phyloP scores from a whole-genome alignment of 2,888 invertebrate species.

The Hedya salicella region DNA sequence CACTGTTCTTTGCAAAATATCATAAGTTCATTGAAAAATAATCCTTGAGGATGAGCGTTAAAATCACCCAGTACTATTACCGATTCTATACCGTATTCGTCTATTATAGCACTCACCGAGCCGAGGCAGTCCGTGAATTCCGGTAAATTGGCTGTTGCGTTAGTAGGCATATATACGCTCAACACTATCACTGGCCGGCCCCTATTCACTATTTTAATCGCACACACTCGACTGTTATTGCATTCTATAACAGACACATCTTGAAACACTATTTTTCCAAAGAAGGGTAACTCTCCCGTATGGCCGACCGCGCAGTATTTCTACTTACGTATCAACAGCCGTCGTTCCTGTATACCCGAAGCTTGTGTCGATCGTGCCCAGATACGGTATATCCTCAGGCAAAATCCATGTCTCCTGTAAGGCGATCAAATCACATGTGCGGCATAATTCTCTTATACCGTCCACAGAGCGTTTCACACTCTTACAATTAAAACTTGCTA shows the following conservation, averaged over 20 bases:
- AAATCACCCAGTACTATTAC: too few relatives aligned
- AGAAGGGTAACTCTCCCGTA: neutral
- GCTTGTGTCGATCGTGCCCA: neutral
- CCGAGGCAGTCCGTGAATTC: too few relatives aligned
- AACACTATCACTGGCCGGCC: too few relatives aligned
- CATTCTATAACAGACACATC: neutral
- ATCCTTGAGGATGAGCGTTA: too few relatives aligned
- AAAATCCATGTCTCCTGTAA: slow-evolving; percentile 16
- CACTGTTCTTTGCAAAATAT: too few relatives aligned
- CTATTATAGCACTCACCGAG: too few relatives aligned
- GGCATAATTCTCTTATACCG: slow-evolving; percentile 24
- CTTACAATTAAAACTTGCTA: slow-evolving; percentile 43
- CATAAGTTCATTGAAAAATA: too few relatives aligned
- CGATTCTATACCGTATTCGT: too few relatives aligned
- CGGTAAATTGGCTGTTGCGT: too few relatives aligned
- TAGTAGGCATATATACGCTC: too few relatives aligned
- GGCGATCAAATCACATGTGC: slow-evolving; percentile 23
- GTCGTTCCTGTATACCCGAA: neutral
- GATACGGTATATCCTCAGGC: slow-evolving; percentile 12
- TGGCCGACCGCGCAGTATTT: slow-evolving; percentile 44
- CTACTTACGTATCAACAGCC: neutral
- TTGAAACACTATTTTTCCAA: neutral
- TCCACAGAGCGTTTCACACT: slow-evolving; percentile 39
- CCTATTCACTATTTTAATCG: neutral
- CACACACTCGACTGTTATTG: neutral